phyloP scores from a whole-genome alignment of 2,888 invertebrate genomes.

The Andrena haemorrhoa region DNA sequence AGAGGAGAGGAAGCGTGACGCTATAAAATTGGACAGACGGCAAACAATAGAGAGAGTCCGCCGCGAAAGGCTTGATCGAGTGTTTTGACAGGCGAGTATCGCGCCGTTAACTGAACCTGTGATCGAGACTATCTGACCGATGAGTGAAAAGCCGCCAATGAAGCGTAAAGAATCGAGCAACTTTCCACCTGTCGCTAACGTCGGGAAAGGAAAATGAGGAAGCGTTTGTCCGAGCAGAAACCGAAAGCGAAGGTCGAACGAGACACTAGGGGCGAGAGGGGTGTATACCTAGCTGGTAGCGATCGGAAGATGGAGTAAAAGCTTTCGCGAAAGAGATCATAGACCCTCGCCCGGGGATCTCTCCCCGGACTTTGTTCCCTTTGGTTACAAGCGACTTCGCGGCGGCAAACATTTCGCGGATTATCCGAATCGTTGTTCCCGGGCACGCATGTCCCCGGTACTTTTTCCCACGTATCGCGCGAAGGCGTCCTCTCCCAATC shows the following conservation, averaged over 20 bases:
- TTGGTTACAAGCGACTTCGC: slow-evolving; percentile 1
- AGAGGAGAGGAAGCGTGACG: no score
- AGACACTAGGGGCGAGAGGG: background rate
- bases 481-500: slow-evolving; percentile 32
- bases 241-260: background rate
- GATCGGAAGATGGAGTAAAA: background rate
- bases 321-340: background rate
- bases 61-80: no score
- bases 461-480: slow-evolving; percentile 29
- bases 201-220: background rate
- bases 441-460: background rate
- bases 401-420: background rate
- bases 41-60: no score
- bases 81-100: background rate
- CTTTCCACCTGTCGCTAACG: background rate
- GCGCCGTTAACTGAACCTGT: background rate
- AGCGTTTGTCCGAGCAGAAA: background rate
- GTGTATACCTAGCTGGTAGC: background rate
- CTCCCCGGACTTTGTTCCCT: background rate
- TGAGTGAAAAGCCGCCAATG: background rate
- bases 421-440: background rate
- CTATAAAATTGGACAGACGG: no score
- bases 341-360: no score
- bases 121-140: background rate
- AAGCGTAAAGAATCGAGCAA: background rate